Evolutionary conservation across 2,888 invertebrate species (phyloP), one percentile per base, ranked within the genome.

Genomic region (Cynaeus angustus): DNA sequence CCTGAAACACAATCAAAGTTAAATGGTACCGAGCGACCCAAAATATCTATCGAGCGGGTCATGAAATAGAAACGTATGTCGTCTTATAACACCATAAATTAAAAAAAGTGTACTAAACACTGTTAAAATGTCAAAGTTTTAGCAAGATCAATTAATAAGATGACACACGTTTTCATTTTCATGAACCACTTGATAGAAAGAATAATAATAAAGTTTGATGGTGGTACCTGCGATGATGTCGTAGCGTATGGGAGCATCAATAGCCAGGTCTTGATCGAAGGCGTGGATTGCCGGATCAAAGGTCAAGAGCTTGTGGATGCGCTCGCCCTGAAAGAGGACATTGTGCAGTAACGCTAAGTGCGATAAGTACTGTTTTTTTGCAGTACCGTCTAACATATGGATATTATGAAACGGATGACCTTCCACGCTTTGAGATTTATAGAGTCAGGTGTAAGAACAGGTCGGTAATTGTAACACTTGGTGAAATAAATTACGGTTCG

Each of bases 201-300:
- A 10, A 45, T 13, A 12, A 45, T 2, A 12, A 8, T 13, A 12
- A 13, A 13, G 12, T 45, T 46, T 14, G 8, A 9, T 50, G 28
- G 26, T 28, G n/a, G 26, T 94, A 0, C 95, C 96, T 1, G 94
- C 88, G 14, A 94, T 88, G 52, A 96, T 90, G 73, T 93, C 93
- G 82, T 95, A 96, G 0, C 92, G 87, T 0, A 96, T 86, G 0
- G 91, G 87, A 0, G 93, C 89, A 75, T 92, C 91, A 43, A 95
- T 89, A 0, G 92, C 93, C 1, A 87, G 79, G 82, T 96, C 95
- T 83, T 94, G 93, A 83, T 95, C 95, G 73, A 88, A 90, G 0
- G 95, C 95, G 75, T 89, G 89, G 46, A 96, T 94, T 1, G 91
- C 89, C 0, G 91, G 90, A 3, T 89, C 86, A 80, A 95, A 93